These are phyloP conservation scores for Aspidoscelis tigris DNA, from an alignment of 2,113 vertebrate species.

Conservation along the genomic window DNA sequence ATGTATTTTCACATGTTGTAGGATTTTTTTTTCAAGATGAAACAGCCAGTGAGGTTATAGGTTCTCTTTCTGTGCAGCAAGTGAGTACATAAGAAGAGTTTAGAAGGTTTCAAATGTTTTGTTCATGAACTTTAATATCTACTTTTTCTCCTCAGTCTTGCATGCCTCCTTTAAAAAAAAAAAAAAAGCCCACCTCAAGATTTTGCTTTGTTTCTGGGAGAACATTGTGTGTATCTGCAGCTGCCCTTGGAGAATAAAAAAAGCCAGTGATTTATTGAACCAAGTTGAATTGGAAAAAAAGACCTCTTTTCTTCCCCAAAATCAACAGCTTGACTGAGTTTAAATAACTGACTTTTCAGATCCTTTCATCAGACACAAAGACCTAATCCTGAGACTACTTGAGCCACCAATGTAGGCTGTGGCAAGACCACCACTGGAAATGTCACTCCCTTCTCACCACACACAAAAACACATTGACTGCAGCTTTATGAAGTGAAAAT, in stretches of 20 bases:
- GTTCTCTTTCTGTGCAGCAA: slow-evolving; percentile 38
- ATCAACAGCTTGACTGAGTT: slow-evolving; percentile 96
- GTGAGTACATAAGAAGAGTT: slow-evolving; percentile 38
- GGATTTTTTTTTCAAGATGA: slow-evolving; percentile 28
- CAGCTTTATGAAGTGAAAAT: slow-evolving; percentile 98
- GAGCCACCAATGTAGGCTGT: slow-evolving; percentile 91
- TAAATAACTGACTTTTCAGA: slow-evolving; percentile 99
- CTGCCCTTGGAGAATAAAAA: slow-evolving; percentile 71
- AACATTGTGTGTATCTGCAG: slow-evolving; percentile 68
- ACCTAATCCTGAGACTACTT: slow-evolving; percentile 94
- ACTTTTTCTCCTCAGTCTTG: slow-evolving; percentile 37
- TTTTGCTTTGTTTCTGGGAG: slow-evolving; percentile 59
- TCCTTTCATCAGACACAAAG: slow-evolving; percentile 94
- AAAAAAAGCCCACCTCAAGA: slow-evolving; percentile 31
- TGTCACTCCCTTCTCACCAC: slow-evolving; percentile 85
- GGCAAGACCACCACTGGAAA: slow-evolving; percentile 91
- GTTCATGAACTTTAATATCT: slow-evolving; percentile 55
- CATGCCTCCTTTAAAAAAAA: neutral
- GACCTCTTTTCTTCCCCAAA: slow-evolving; percentile 81
- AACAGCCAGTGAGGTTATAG: neutral
- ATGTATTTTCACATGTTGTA: neutral
- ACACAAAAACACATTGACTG: slow-evolving; percentile 94
- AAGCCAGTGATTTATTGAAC: slow-evolving; percentile 84
- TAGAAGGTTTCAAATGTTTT: slow-evolving; percentile 46
- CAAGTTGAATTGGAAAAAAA: slow-evolving; percentile 83